These are phyloP conservation scores for Ciconia maguari DNA, from an alignment of 2,113 vertebrate species.

Conservation along the genomic window DNA sequence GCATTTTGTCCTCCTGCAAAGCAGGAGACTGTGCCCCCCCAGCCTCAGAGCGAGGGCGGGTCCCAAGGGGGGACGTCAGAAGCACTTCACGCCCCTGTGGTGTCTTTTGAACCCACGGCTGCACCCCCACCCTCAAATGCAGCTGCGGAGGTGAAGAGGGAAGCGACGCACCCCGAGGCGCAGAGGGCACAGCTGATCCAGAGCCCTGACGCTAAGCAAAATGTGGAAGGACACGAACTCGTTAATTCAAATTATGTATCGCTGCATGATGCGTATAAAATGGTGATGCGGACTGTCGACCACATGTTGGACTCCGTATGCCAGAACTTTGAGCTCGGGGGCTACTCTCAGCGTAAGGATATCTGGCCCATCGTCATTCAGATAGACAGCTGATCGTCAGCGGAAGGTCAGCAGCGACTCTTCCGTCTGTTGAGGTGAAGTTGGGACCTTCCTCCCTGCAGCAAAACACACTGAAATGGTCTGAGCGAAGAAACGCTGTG, in stretches of 20 bases:
- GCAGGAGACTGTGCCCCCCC: fast-evolving
- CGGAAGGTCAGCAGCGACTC: fast-evolving
- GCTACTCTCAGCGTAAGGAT: neutral
- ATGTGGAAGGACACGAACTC: fast-evolving
- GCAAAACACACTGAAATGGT: neutral
- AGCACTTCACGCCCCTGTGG: fast-evolving
- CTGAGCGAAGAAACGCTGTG: neutral
- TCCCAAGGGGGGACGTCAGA: fast-evolving
- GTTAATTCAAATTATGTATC: fast-evolving
- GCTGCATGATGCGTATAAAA: fast-evolving
- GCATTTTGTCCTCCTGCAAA: no score
- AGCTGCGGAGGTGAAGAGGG: fast-evolving
- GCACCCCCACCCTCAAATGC: no score
- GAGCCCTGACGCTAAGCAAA: fast-evolving
- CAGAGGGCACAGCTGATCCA: fast-evolving
- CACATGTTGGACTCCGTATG: neutral
- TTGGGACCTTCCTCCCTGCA: neutral
- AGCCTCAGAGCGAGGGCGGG: fast-evolving
- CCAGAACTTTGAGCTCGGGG: neutral
- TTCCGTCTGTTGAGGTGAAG: fast-evolving
- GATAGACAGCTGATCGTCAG: neutral
- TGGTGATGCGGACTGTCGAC: fast-evolving
- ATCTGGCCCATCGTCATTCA: neutral
- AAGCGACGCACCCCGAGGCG: fast-evolving
- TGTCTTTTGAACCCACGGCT: neutral